Base-by-base conservation (phyloP, 2,888 invertebrate species). In the Netelia fuscicornis region DNA sequence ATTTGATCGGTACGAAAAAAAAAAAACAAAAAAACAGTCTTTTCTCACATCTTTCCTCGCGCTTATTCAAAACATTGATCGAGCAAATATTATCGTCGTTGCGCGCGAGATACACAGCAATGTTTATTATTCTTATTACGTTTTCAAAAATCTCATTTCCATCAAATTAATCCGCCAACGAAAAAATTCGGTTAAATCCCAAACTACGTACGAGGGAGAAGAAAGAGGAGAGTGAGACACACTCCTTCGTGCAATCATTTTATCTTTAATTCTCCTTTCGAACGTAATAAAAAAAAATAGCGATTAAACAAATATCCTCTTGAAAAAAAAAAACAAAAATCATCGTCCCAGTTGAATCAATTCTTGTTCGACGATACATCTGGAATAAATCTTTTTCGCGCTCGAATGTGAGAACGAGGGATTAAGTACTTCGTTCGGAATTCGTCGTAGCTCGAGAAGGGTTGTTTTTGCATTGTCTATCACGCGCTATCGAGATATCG, bases 381-480 rank as follows among this genome's bases (percentile, higher is more conserved):
- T 0, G 17, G 9, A 58, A 17, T 58, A 58, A 58, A 20, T 58
- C 9, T 58, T 58, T 58, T 48, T 20, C 17, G 58, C 20, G 58
- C 20, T 17, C 20, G 17, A 20, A 20, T 58, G 58, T 20, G 58
- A 20, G 58, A 17, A 58, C 20, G 11, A 42, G 72, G 67, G 71
- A 82, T 82, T 72, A 67, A 74, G 60, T 37, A 11, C 17, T 68
- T 42, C 10, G 48, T 25, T 11, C 30, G 77, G 72, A 72, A 78
- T 65, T 5, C 30, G 30, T 30, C 30, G 30, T 30, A 2, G 6
- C 6, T 0, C 56, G 65, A 9, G 67, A 67, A 74, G 72, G 72
- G 83, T 71, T 67, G 60, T 78, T 78, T 72, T 77, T 76, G 48
- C 54, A 58, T 62, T 30, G 23, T 68, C 75, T 71, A 13, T 56